Conservation (phyloP, 2,113 vertebrate genomes). For the Eretmodus cyanostictus region DNA sequence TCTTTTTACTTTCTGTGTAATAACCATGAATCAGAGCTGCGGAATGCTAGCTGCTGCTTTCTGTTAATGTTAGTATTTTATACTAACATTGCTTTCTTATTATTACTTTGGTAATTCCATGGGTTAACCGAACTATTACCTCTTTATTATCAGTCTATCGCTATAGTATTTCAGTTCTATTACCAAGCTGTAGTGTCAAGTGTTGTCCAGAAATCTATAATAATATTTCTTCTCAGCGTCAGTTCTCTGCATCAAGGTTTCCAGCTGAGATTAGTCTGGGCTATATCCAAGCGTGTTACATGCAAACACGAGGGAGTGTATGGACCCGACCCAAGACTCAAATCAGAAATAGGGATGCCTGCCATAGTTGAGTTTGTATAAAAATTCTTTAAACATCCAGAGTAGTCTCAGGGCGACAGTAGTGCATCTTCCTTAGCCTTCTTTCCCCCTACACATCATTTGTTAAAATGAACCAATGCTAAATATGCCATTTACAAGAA, state of each 20-base stretch:
- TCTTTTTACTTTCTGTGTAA: background rate
- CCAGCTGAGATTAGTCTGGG: background rate
- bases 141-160: background rate
- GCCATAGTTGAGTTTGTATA: background rate
- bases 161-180: background rate
- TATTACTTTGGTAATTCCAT: background rate
- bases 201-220: background rate
- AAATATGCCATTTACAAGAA: constrained; percentile 23
- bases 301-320: background rate
- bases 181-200: background rate
- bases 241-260: background rate
- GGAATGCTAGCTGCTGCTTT: background rate
- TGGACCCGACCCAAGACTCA: background rate
- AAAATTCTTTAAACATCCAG: background rate
- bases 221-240: background rate
- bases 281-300: background rate
- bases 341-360: background rate
- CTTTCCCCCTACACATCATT: background rate
- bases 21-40: background rate
- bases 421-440: background rate
- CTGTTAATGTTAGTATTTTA: background rate
- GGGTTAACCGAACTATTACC: background rate
- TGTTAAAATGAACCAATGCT: background rate
- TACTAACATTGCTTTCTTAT: background rate
- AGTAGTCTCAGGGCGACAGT: background rate